phyloP scores from a whole-genome alignment of 2,113 vertebrate genomes.

The Corapipo altera region DNA sequence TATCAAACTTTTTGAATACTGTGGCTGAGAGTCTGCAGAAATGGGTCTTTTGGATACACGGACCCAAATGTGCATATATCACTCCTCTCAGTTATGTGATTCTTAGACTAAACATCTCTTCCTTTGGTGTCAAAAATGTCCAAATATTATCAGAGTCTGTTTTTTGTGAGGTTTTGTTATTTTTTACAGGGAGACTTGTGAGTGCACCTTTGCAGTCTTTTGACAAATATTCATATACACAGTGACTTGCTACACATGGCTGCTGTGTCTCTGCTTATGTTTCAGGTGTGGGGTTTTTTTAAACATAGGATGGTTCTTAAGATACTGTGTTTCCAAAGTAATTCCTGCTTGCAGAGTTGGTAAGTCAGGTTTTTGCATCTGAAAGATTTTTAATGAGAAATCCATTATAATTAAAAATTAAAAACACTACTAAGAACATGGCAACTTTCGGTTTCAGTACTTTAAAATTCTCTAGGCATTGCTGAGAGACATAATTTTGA shows the following conservation, averaged over 20 bases:
- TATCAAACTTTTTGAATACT: constrained; percentile 24
- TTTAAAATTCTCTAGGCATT: background rate
- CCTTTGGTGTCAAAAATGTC: constrained; percentile 25
- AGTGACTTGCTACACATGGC: background rate
- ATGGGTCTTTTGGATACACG: background rate
- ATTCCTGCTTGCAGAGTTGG: background rate
- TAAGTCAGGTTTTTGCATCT: background rate
- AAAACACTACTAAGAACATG: background rate
- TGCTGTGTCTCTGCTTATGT: background rate
- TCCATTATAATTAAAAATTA: background rate
- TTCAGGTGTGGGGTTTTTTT: background rate
- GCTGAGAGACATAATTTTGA: background rate
- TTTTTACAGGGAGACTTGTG: background rate
- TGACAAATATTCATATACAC: background rate
- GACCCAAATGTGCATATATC: background rate
- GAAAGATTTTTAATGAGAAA: background rate
- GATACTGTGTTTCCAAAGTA: background rate
- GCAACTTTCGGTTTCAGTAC: background rate
- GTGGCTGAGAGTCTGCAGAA: background rate
- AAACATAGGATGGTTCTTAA: background rate
- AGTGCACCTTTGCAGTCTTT: constrained; percentile 1
- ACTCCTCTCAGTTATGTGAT: background rate
- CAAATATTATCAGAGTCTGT: constrained; percentile 13
- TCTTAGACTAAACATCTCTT: constrained; percentile 63
- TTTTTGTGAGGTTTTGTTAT: constrained; percentile 1